Percentiles rank a stretch among this genome's conserved stretches.
These are phyloP conservation scores for Ispidina picta DNA, from an alignment of 2,797 vertebrate genomes.

Conservation along the genomic window DNA sequence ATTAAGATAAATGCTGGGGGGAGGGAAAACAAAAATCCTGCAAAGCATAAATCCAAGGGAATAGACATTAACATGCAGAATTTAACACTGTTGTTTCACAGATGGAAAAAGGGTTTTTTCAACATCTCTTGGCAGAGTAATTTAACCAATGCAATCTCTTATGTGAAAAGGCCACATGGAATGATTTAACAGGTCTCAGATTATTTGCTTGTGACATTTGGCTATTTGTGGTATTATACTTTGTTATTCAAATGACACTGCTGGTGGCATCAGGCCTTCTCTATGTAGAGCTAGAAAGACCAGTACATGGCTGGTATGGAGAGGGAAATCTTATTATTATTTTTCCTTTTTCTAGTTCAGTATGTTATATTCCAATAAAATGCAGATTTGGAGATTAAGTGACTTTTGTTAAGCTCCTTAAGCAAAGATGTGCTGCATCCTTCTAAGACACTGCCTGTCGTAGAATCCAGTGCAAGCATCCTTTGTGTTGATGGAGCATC, in stretches of 20 bases:
- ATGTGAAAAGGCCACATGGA: background rate
- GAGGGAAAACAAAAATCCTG: accelerated
- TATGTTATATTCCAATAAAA: background rate
- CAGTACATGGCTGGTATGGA: background rate
- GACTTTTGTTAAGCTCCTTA: background rate
- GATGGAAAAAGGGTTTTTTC: background rate
- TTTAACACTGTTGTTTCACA: background rate
- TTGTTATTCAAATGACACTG: background rate
- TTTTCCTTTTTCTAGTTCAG: background rate
- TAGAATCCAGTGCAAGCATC: background rate
- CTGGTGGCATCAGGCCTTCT: background rate
- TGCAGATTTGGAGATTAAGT: background rate
- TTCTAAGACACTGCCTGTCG: background rate
- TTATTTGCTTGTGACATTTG: background rate
- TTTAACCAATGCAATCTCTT: background rate
- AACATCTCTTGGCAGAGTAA: background rate
- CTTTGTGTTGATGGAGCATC: background rate
- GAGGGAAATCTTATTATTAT: background rate
- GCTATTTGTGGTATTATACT: background rate
- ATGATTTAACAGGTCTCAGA: background rate
- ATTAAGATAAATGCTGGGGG: background rate
- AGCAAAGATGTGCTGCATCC: background rate
- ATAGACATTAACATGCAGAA: background rate
- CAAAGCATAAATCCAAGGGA: background rate
- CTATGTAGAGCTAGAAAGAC: background rate